phyloP scores from a whole-genome alignment of 92 coral and sea anemone genomes.

The Actinernus sp. region DNA sequence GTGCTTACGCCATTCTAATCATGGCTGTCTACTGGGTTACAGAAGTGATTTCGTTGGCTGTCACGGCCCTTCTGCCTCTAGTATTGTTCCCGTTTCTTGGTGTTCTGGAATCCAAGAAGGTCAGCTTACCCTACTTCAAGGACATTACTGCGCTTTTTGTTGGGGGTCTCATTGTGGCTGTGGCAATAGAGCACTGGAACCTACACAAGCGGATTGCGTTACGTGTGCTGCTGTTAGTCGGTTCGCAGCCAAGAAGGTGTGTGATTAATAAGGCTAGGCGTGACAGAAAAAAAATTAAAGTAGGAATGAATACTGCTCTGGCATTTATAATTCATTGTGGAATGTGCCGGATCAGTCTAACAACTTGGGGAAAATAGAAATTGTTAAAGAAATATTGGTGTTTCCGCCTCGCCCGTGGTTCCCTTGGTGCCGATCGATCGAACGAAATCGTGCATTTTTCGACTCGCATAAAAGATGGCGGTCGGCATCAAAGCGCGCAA shows the following conservation, averaged over 20 bases:
- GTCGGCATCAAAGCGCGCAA: no score
- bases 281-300: no score
- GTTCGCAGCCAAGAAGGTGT: conserved; percentile 96
- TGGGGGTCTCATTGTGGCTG: conserved; percentile 95
- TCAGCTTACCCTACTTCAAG: conserved; percentile 87
- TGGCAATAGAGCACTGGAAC: conserved; percentile 97
- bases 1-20: conserved; percentile 91
- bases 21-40: conserved; percentile 99
- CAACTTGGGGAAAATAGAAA: no score
- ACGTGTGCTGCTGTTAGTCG: conserved; percentile 79
- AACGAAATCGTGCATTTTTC: no score
- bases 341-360: no score
- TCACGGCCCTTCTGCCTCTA: conserved; percentile 90
- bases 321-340: no score
- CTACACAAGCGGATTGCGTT: conserved; percentile 97
- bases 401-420: no score
- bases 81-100: conserved; percentile 94
- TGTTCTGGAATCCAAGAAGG: conserved; percentile 90
- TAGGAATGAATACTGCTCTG: no score
- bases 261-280: no score
- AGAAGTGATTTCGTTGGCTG: conserved; percentile 93
- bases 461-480: no score
- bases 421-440: no score
- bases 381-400: no score
- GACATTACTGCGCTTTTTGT: conserved; percentile 92